Base-by-base conservation (phyloP, 1,140 invertebrate species). In the Ips typographus region DNA sequence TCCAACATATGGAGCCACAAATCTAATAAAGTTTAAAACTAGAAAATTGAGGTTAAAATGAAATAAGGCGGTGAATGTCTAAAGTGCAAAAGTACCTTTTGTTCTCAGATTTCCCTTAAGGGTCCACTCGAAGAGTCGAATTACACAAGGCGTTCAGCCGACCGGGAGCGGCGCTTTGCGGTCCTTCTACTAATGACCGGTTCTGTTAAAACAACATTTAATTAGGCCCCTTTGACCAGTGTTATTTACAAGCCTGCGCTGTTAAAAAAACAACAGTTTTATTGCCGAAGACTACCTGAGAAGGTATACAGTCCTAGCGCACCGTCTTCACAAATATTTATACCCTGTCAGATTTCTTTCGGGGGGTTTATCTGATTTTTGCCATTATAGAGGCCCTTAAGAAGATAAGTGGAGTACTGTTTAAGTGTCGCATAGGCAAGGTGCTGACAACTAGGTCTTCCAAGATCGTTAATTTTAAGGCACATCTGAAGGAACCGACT, bases 171-270 rank as follows among this genome's bases (percentile, higher is more conserved):
- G 72, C 74, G 71, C 73, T 76, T 76, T 76, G 74, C 71, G 73
- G 71, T 74, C 71, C 73, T 36, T 68, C 70, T 70, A 76, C 74
- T 76, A 76, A 76, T 74, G 74, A 76, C 73, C 74, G 71, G 71
- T 66, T 71, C 67, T 74, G 72, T 74, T 74, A 76, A 76, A 70
- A 74, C 73, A 76, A 75, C 74, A 75, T 76, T 76, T 76, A 76
- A 74, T 76, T 76, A 76, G 73, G 71, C 63, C 73, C 73, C 71
- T 74, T 74, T 71, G 70, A 74, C 65, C 72, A 68, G 69, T 72
- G 73, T 74, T 76, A 75, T 76, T 76, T 76, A 76, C 71, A 73
- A 71, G 66, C 44, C 64, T 62, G 64, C 68, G 67, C 74, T 71
- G 71, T 70, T 72, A 75, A 75, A 75, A 72, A 71, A 73, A 69